A percentile compares a stretch with the other conserved stretches of the same genome.
These are phyloP conservation scores for Campaea margaritaria DNA, from an alignment of 2,888 invertebrate genomes.

Conservation along the genomic window DNA sequence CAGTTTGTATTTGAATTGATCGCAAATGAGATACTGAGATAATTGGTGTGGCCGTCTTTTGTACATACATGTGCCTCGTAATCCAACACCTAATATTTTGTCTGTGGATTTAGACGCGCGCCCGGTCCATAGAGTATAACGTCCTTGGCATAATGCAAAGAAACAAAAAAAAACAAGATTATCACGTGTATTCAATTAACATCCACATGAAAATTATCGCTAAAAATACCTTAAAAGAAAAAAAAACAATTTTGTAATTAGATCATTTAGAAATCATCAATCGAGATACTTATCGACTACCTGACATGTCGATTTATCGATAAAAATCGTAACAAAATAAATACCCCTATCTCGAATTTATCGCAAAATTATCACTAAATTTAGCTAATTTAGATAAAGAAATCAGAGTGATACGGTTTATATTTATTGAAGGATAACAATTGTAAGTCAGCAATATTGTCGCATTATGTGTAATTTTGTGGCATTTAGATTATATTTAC, in stretches of 20 bases:
- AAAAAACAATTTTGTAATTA: conserved; percentile 50
- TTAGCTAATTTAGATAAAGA: conserved; percentile 27
- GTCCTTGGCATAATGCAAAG: too few relatives aligned
- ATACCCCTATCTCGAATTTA: conserved; percentile 25
- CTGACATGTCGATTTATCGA: conserved; percentile 42
- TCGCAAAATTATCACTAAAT: conserved; percentile 21
- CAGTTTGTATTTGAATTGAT: too few relatives aligned
- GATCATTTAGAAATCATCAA: conserved; percentile 57
- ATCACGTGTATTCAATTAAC: conserved; percentile 4
- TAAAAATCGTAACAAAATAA: conserved; percentile 23
- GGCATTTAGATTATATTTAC: conserved; percentile 31
- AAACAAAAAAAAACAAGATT: too few relatives aligned
- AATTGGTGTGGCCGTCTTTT: too few relatives aligned
- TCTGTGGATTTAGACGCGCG: too few relatives aligned
- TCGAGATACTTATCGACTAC: conserved; percentile 48
- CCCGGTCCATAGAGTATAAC: too few relatives aligned
- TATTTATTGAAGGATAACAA: conserved; percentile 41
- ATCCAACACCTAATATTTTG: too few relatives aligned
- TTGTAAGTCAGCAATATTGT: conserved; percentile 54
- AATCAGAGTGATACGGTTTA: conserved; percentile 25
- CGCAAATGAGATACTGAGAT: too few relatives aligned
- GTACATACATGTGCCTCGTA: too few relatives aligned
- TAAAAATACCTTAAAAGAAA: conserved; percentile 5
- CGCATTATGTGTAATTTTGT: conserved; percentile 49
- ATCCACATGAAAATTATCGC: not conserved